Evolutionary conservation across 2,113 vertebrate genomes (phyloP).

Genomic region (Sinocyclocheilus rhinocerous): DNA sequence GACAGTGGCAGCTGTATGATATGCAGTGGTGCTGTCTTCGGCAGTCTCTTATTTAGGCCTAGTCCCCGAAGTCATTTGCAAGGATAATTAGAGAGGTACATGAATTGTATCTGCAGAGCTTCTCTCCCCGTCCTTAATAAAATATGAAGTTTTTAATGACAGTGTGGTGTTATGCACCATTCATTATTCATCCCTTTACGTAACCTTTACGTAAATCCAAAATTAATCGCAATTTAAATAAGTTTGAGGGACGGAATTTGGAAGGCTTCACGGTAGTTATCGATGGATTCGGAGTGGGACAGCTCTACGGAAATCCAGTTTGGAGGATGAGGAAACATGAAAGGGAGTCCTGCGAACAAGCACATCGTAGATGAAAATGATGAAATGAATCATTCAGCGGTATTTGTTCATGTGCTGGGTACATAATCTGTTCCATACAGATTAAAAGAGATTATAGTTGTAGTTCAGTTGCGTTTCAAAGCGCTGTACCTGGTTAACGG

Average conservation of each 20-base stretch:
- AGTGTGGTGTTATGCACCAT: constrained; percentile 49
- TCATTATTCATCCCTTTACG: constrained; percentile 54
- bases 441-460: constrained; percentile 26
- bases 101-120: constrained; percentile 51
- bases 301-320: constrained; percentile 5
- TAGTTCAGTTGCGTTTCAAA: constrained; percentile 21
- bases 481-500: constrained; percentile 12
- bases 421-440: constrained; percentile 6
- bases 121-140: constrained; percentile 44
- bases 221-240: constrained; percentile 26
- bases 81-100: constrained; percentile 54
- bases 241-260: constrained; percentile 17
- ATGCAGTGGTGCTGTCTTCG: constrained; percentile 37
- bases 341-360: neutral
- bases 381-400: constrained; percentile 28
- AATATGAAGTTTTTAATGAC: constrained; percentile 57
- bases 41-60: constrained; percentile 50
- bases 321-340: constrained; percentile 28
- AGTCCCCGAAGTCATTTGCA: constrained; percentile 51
- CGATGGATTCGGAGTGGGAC: constrained; percentile 16
- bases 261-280: neutral
- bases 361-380: constrained; percentile 11
- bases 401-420: constrained; percentile 20
- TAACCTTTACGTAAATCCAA: constrained; percentile 53
- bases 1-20: constrained; percentile 40